Evolutionary conservation across 2,113 vertebrate genomes (phyloP), one percentile per base, ranked within the genome.

Genomic region (Origma solitaria): DNA sequence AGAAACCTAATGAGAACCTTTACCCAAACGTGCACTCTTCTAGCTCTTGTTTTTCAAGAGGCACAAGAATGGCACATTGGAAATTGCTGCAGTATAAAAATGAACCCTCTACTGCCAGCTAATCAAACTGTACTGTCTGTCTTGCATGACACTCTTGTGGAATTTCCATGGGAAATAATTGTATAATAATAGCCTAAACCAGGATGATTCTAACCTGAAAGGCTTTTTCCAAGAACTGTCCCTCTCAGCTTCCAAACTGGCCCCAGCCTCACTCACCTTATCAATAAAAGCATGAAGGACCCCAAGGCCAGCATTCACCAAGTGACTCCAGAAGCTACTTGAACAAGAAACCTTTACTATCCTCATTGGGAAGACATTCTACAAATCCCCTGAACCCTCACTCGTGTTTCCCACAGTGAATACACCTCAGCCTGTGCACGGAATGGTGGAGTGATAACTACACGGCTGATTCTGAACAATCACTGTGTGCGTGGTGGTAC

Each of bases 341-440:
- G 1, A 65, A 56, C n/a, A 70, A 78, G 45, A 72, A 83, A 61
- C 15, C 56, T 84, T 45, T 30, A 8, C 47, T 54, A 4, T 31
- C n/a, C 13, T 82, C 24, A 3, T 19, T 30, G 60, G 53, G n/a
- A 87, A 21, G 31, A 33, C 7, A 73, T 14, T 20, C 23, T 40
- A 31, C 28, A 81, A 61, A n/a, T 7, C 1, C 17, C 16, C 56
- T 38, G 37, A 4, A 5, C 3, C 24, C 15, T 53, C 50, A 61
- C 2, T n/a, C 0, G 0, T 64, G 8, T 71, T 64, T 86, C 56
- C 44, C 38, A 35, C 40, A 53, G 6, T 13, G 25, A n/a, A 37
- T 7, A 22, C 24, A 79, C 53, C 24, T 76, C 66, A 86, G 19
- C 21, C 44, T 40, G 44, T 10, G 33, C 35, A 65, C 6, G 14